Evolutionary conservation across 2,797 vertebrate species (phyloP).

Genomic region (Carcharodon carcharias): DNA sequence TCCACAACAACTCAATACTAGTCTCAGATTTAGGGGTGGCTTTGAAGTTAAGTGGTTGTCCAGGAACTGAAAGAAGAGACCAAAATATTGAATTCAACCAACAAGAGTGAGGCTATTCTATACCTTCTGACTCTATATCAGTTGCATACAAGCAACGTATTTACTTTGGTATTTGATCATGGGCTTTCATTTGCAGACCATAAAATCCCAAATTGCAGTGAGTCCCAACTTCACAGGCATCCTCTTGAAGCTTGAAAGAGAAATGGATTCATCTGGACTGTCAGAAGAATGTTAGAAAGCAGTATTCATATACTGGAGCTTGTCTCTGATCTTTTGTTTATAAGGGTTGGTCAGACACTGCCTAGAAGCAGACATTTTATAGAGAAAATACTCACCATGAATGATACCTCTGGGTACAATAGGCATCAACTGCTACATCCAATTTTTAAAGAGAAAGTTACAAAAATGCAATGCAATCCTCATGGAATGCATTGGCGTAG

Average conservation of each 20-base stretch:
- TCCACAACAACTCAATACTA: constrained; percentile 84
- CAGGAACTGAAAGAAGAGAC: constrained; percentile 66
- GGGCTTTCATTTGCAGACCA: not conserved
- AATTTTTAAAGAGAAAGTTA: not conserved
- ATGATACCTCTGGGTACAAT: no score
- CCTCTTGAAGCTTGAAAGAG: not conserved
- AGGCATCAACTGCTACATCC: no score
- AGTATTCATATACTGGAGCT: no score
- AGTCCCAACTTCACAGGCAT: not conserved
- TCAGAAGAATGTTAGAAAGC: not conserved
- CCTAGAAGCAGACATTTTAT: not conserved
- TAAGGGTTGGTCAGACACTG: not conserved
- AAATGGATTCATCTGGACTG: not conserved
- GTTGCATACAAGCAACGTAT: not conserved
- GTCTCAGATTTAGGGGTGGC: constrained; percentile 85
- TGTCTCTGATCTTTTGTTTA: not conserved
- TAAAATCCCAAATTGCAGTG: not conserved
- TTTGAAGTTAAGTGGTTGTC: constrained; percentile 90
- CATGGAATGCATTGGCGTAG: not conserved
- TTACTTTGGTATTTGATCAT: not conserved
- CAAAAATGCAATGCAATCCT: not conserved
- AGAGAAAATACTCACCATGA: not conserved
- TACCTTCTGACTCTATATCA: not conserved
- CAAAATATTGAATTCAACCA: constrained; percentile 10
- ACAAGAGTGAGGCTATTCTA: not conserved